Evolutionary conservation across 2,888 invertebrate genomes (phyloP).

Genomic region (Anticlea derivata): DNA sequence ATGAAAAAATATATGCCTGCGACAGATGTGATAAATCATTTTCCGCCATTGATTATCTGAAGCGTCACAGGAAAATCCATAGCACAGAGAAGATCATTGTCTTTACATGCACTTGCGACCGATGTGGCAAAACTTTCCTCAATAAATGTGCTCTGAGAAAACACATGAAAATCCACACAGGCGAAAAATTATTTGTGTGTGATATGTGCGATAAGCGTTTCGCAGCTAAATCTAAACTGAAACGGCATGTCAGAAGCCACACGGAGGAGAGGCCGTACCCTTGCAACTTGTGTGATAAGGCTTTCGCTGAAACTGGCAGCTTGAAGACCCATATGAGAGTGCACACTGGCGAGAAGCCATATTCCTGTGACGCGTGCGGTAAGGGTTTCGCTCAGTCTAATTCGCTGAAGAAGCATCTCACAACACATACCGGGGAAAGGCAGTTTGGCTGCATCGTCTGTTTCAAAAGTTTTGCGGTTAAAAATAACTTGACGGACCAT

Average conservation of each 20-base stretch:
- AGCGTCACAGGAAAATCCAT: slow-evolving; percentile 18
- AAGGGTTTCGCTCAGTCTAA: slow-evolving; percentile 22
- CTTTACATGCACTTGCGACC: slow-evolving; percentile 17
- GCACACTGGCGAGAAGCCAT: slow-evolving; percentile 24
- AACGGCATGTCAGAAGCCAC: slow-evolving; percentile 19
- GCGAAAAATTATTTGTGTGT: slow-evolving; percentile 19
- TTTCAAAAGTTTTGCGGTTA: slow-evolving; percentile 23
- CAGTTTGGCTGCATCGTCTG: slow-evolving; percentile 18
- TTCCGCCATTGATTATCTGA: slow-evolving; percentile 15
- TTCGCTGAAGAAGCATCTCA: slow-evolving; percentile 23
- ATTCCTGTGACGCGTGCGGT: slow-evolving; percentile 23
- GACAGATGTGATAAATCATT: slow-evolving; percentile 21
- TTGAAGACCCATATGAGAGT: slow-evolving; percentile 21
- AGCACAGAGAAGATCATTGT: not conserved
- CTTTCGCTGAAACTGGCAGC: slow-evolving; percentile 21
- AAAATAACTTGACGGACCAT: slow-evolving; percentile 23
- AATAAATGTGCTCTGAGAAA: slow-evolving; percentile 15
- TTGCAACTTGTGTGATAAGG: slow-evolving; percentile 21
- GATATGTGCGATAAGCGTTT: slow-evolving; percentile 20
- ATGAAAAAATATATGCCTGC: slow-evolving; percentile 15
- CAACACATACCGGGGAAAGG: slow-evolving; percentile 23
- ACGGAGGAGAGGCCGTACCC: slow-evolving; percentile 18
- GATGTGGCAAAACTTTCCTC: slow-evolving; percentile 19
- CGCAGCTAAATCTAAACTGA: slow-evolving; percentile 13
- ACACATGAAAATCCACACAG: slow-evolving; percentile 25